Percentiles rank a stretch among this genome's conserved stretches.
Conservation (phyloP, 2,113 vertebrate genomes). For the Chloropsis hardwickii region DNA sequence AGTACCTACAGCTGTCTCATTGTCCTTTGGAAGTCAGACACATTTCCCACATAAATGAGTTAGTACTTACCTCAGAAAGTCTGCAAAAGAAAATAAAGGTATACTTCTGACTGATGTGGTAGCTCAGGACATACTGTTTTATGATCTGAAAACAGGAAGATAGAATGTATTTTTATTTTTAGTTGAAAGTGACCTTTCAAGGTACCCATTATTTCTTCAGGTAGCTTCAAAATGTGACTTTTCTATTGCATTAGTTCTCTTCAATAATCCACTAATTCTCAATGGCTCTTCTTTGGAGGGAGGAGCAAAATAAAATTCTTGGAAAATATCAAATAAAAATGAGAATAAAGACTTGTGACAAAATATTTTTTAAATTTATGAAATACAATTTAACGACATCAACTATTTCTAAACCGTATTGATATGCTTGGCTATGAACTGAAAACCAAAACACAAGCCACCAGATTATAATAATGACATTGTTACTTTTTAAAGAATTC, state of each 20-base stretch:
- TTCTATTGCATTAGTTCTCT: neutral
- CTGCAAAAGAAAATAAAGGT: neutral
- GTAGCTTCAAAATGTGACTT: neutral
- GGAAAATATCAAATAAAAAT: neutral
- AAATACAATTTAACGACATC: neutral
- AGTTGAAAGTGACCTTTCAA: conserved; percentile 3
- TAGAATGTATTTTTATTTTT: neutral
- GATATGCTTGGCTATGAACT: neutral
- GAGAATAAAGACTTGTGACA: neutral
- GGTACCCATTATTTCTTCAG: neutral
- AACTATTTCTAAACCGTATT: neutral
- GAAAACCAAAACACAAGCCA: neutral
- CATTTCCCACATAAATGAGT: neutral
- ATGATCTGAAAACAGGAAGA: neutral
- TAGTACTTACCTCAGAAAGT: neutral
- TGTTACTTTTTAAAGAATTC: neutral
- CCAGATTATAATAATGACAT: neutral
- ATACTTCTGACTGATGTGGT: neutral
- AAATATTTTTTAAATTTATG: neutral
- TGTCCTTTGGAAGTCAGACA: neutral
- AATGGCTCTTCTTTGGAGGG: neutral
- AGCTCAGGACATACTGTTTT: neutral
- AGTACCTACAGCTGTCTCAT: neutral
- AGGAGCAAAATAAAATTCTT: neutral
- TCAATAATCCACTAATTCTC: neutral